A percentile compares a stretch with the other conserved stretches of the same genome.
phyloP scores from a whole-genome alignment of 1,140 invertebrate genomes.

The Bicyclus anynana region DNA sequence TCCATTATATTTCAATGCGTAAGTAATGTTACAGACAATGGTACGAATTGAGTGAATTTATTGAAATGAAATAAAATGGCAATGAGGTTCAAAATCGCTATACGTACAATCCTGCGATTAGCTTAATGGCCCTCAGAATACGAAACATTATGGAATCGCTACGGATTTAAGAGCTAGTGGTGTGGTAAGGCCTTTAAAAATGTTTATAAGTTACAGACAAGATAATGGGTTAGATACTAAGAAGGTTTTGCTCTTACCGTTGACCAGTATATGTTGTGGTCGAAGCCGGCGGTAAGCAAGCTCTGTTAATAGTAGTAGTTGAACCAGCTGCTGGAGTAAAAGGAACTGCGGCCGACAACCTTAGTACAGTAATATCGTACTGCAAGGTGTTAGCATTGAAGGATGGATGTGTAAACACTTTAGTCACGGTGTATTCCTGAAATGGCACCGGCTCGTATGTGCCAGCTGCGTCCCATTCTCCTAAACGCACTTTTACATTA shows the following conservation, averaged over 20 bases:
- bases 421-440: slow-evolving; percentile 77
- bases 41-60: too few species aligned
- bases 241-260: slow-evolving; percentile 55
- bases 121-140: too few species aligned
- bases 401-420: slow-evolving; percentile 80
- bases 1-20: too few species aligned
- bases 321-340: slow-evolving; percentile 63
- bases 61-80: too few species aligned
- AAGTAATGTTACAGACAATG: too few species aligned
- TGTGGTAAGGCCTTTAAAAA: too few species aligned
- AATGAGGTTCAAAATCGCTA: too few species aligned
- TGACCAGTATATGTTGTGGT: slow-evolving; percentile 77
- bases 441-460: slow-evolving; percentile 80
- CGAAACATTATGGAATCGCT: too few species aligned
- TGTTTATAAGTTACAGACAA: too few species aligned
- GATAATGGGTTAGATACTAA: too few species aligned
- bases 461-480: slow-evolving; percentile 83
- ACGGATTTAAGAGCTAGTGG: too few species aligned
- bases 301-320: slow-evolving; percentile 83
- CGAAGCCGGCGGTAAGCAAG: slow-evolving; percentile 80
- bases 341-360: slow-evolving; percentile 78
- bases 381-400: slow-evolving; percentile 82
- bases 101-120: too few species aligned
- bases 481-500: slow-evolving; percentile 81
- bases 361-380: slow-evolving; percentile 84